Percentiles rank a stretch among this genome's conserved stretches.
Evolutionary conservation across 2,113 vertebrate species (phyloP).

Genomic region (Sisor rabdophorus): DNA sequence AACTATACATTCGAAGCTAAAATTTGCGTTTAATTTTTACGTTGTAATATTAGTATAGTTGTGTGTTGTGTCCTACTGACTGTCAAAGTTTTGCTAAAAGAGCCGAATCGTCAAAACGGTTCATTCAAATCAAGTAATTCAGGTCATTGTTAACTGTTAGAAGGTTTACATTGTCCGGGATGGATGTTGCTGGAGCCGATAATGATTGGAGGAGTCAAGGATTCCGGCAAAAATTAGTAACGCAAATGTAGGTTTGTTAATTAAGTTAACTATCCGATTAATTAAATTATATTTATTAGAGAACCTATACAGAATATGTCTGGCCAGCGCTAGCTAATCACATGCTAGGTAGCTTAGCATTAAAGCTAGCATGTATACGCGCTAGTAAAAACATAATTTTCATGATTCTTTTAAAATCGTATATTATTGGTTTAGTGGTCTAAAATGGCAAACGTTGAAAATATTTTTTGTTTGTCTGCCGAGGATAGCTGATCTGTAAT

Average conservation of each 20-base stretch:
- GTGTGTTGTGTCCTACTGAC: background rate
- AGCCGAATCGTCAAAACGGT: background rate
- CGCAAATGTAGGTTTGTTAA: constrained; percentile 75
- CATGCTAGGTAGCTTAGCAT: constrained; percentile 3
- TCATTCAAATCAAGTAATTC: background rate
- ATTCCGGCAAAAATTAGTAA: constrained; percentile 93
- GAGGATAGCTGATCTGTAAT: background rate
- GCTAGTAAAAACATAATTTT: no score
- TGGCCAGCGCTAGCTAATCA: background rate
- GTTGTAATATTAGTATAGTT: background rate
- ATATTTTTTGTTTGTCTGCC: background rate
- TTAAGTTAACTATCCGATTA: no score
- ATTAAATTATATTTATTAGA: background rate
- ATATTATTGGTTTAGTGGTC: background rate
- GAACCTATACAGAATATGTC: background rate
- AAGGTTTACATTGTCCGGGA: constrained; percentile 22
- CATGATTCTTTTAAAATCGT: no score
- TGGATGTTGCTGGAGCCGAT: constrained; percentile 83
- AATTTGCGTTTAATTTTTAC: background rate
- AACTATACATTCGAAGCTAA: background rate
- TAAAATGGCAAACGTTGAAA: background rate
- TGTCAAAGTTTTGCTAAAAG: background rate
- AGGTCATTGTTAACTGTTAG: background rate
- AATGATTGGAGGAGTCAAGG: constrained; percentile 89
- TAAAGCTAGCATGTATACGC: no score